Conservation (phyloP, 2,113 vertebrate genomes). For the Lampris megalopsis region DNA sequence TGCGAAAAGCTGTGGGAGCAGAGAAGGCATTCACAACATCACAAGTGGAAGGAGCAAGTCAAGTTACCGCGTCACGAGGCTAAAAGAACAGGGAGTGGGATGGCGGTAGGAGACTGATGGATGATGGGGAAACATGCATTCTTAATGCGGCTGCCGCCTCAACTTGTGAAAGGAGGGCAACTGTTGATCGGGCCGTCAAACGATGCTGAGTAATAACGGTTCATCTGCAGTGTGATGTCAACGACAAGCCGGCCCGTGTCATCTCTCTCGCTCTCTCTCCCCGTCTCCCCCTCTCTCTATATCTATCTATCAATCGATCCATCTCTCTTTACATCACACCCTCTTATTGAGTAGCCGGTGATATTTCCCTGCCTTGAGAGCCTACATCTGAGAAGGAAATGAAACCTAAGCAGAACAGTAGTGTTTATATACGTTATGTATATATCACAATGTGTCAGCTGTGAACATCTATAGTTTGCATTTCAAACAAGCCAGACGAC, state of each 20-base stretch:
- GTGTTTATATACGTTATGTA: too few species aligned
- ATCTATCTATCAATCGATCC: background rate
- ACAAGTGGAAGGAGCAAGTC: constrained; percentile 79
- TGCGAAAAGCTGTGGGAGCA: constrained; percentile 81
- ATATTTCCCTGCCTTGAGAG: constrained; percentile 59
- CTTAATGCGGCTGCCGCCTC: constrained; percentile 9
- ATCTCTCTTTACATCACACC: constrained; percentile 52
- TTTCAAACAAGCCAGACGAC: too few species aligned
- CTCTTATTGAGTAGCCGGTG: constrained; percentile 52
- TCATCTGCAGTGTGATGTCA: constrained; percentile 49
- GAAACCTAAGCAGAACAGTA: constrained; percentile 24
- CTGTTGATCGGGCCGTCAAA: constrained; percentile 35
- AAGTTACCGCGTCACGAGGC: constrained; percentile 77
- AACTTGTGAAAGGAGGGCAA: background rate
- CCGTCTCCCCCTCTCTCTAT: too few species aligned
- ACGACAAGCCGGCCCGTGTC: constrained; percentile 41
- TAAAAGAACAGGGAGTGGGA: constrained; percentile 70
- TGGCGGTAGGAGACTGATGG: constrained; percentile 63
- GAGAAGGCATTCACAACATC: constrained; percentile 81
- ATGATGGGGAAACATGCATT: constrained; percentile 62
- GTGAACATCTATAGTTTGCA: too few species aligned
- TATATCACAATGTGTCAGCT: too few species aligned
- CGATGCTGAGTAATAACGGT: constrained; percentile 50
- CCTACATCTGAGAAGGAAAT: constrained; percentile 28
- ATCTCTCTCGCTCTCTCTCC: constrained; percentile 17